A percentile compares a stretch with the other conserved stretches of the same genome.
Conservation (phyloP, 2,888 invertebrate species). For the Dryococelus australis region DNA sequence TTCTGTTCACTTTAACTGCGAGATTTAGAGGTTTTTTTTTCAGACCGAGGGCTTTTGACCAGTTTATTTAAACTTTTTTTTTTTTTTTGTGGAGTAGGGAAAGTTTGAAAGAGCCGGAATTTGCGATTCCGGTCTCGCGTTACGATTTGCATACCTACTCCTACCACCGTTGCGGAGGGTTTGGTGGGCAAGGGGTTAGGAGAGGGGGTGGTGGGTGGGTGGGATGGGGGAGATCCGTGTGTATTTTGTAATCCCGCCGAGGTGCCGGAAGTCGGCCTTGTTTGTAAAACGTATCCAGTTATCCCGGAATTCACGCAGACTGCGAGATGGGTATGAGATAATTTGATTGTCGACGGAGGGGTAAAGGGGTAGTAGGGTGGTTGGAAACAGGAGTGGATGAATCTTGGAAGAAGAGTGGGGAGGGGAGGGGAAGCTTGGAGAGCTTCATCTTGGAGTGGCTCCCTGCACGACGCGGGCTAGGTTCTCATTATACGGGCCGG, state of each 20-base stretch:
- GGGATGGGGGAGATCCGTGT: background rate
- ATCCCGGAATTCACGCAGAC: conserved; percentile 17
- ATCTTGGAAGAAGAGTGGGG: background rate
- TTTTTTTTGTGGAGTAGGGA: background rate
- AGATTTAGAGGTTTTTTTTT: background rate
- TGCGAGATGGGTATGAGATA: conserved; percentile 25
- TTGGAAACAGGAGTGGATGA: background rate
- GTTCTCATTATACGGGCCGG: background rate
- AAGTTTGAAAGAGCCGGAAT: background rate
- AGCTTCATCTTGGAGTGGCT: background rate
- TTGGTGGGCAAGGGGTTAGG: background rate
- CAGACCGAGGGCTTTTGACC: background rate
- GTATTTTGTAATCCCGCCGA: background rate
- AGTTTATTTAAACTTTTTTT: background rate
- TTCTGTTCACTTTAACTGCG: background rate
- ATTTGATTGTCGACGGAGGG: conserved; percentile 21
- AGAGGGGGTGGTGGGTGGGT: background rate
- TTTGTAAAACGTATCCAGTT: conserved; percentile 3
- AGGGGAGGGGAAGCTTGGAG: background rate
- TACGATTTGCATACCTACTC: background rate
- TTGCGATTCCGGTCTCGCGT: background rate
- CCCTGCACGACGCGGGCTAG: background rate
- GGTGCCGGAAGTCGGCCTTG: background rate
- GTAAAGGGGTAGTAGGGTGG: background rate
- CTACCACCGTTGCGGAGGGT: background rate